Conservation (phyloP, 2,113 vertebrate genomes). For the Antennarius striatus region DNA sequence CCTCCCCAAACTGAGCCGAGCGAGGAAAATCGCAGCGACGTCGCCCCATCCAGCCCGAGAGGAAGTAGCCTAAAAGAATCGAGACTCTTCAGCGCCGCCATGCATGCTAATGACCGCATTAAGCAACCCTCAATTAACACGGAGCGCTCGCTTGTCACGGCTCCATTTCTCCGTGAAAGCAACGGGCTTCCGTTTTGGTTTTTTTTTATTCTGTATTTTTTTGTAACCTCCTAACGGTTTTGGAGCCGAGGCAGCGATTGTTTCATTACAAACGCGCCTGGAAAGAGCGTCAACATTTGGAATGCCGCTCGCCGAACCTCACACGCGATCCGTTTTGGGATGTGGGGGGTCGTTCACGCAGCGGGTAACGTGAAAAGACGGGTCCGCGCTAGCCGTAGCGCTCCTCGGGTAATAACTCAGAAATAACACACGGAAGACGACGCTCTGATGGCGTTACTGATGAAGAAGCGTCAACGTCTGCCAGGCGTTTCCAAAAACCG, state of each 20-base stretch:
- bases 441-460: slow-evolving; percentile 77
- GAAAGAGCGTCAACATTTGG: slow-evolving; percentile 43
- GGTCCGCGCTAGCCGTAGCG: slow-evolving; percentile 56
- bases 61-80: slow-evolving; percentile 72
- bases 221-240: neutral
- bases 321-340: neutral
- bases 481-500: slow-evolving; percentile 53
- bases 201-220: no score
- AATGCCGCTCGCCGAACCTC: slow-evolving; percentile 18
- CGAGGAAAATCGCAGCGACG: slow-evolving; percentile 66
- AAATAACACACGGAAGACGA: slow-evolving; percentile 77
- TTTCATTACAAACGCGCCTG: slow-evolving; percentile 60
- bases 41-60: slow-evolving; percentile 63
- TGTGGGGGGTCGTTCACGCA: slow-evolving; percentile 59
- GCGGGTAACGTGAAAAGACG: slow-evolving; percentile 64
- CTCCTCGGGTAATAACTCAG: slow-evolving; percentile 77
- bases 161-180: slow-evolving; percentile 60
- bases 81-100: slow-evolving; percentile 57
- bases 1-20: slow-evolving; percentile 50
- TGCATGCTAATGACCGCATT: slow-evolving; percentile 76
- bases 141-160: slow-evolving; percentile 63
- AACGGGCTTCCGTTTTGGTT: slow-evolving; percentile 57
- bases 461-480: slow-evolving; percentile 69
- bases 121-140: slow-evolving; percentile 72
- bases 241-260: slow-evolving; percentile 31